Conservation (phyloP, 2,113 vertebrate genomes). For the Pachyramphus minor region DNA sequence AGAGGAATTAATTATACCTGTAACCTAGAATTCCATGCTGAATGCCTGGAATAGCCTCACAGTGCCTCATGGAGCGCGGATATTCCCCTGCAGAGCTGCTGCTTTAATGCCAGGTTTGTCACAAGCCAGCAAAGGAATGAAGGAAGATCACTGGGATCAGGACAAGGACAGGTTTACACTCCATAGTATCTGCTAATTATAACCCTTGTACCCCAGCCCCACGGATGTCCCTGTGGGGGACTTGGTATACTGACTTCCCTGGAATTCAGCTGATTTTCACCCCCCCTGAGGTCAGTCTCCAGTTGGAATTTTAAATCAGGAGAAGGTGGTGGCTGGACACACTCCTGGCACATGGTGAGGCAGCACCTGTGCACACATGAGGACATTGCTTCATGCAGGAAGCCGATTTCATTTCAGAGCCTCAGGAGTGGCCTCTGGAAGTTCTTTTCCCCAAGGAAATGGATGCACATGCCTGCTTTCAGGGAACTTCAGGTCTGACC, state of each 20-base stretch:
- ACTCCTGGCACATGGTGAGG: rapidly evolving
- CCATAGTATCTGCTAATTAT: not conserved
- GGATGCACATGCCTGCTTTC: too few relatives aligned
- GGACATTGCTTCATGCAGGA: not conserved
- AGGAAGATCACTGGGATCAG: not conserved
- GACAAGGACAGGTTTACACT: not conserved
- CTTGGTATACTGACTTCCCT: not conserved
- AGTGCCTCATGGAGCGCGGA: rapidly evolving
- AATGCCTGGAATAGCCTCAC: not conserved
- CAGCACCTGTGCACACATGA: not conserved
- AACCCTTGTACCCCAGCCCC: rapidly evolving
- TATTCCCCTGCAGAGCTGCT: not conserved
- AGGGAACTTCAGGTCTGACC: not conserved
- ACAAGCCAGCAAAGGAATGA: not conserved
- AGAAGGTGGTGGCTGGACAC: rapidly evolving
- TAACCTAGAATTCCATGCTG: not conserved
- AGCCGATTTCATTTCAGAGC: not conserved
- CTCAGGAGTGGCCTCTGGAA: not conserved
- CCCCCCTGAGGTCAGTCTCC: not conserved
- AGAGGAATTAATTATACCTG: not conserved
- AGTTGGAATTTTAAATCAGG: not conserved
- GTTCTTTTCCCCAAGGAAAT: not conserved
- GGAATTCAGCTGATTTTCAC: not conserved
- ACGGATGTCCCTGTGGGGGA: not conserved
- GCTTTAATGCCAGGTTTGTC: not conserved